Evolutionary conservation across 1,140 invertebrate genomes (phyloP).

Genomic region (Drosophila nannoptera): DNA sequence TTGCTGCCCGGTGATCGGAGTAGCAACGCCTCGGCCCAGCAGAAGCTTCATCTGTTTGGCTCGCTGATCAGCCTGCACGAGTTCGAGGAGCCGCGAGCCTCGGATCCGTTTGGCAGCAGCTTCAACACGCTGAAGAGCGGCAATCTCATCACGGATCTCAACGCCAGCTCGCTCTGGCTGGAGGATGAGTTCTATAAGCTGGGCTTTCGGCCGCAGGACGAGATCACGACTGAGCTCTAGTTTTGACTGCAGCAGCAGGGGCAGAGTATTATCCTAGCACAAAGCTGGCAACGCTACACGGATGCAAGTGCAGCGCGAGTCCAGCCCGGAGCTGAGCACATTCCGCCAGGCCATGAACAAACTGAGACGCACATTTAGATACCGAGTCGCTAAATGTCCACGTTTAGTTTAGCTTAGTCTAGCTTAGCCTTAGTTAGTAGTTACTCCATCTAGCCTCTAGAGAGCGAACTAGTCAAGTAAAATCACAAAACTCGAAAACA

Average conservation of each 20-base stretch:
- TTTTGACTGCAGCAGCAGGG: slow-evolving; percentile 7
- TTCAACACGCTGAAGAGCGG: slow-evolving; percentile 80
- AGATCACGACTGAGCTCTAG: slow-evolving; percentile 86
- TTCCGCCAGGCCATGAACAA: slow-evolving; percentile 63
- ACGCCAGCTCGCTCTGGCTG: slow-evolving; percentile 82
- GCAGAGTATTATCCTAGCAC: slow-evolving; percentile 54
- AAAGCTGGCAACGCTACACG: slow-evolving; percentile 53
- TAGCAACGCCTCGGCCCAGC: slow-evolving; percentile 62
- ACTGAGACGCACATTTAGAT: slow-evolving; percentile 62
- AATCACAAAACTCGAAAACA: slow-evolving; percentile 58
- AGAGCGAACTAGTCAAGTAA: slow-evolving; percentile 71
- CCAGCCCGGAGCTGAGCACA: slow-evolving; percentile 52
- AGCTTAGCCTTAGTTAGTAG: slow-evolving; percentile 22
- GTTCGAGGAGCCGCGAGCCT: slow-evolving; percentile 72
- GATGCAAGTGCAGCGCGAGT: slow-evolving; percentile 35
- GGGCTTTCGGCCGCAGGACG: slow-evolving; percentile 86
- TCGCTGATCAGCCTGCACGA: slow-evolving; percentile 80
- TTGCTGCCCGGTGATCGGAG: slow-evolving; percentile 61
- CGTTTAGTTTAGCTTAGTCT: slow-evolving; percentile 62
- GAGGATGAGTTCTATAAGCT: slow-evolving; percentile 86
- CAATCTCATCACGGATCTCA: slow-evolving; percentile 81
- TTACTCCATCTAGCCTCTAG: slow-evolving; percentile 49
- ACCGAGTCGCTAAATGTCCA: slow-evolving; percentile 59
- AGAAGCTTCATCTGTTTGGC: slow-evolving; percentile 77
- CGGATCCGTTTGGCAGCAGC: slow-evolving; percentile 81